These are phyloP conservation scores for Piprites chloris DNA, from an alignment of 2,113 vertebrate species.

Conservation along the genomic window DNA sequence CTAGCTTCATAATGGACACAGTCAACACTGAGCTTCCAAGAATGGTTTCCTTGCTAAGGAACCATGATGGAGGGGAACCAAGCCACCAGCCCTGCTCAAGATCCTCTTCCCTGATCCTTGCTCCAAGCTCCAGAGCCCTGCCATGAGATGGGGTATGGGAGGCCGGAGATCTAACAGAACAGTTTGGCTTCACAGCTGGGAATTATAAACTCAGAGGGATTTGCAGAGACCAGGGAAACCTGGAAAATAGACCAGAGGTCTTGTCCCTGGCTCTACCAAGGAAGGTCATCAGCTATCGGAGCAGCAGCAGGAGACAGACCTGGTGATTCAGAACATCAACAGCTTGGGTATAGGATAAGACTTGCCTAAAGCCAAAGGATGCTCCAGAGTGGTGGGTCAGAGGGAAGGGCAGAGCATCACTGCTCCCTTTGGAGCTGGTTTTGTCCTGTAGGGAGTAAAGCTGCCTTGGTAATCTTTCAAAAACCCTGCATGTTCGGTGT, in stretches of 20 bases:
- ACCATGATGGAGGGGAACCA: fast-evolving
- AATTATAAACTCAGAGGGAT: neutral
- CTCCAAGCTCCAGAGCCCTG: neutral
- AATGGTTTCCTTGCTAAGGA: neutral
- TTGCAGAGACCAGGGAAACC: neutral
- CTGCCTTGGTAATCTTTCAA: neutral
- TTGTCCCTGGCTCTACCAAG: neutral
- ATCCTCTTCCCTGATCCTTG: neutral
- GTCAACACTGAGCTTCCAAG: neutral
- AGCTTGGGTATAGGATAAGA: neutral
- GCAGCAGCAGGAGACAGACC: neutral
- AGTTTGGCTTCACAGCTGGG: neutral
- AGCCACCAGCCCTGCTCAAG: fast-evolving
- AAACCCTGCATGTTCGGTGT: neutral
- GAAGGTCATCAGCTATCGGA: neutral
- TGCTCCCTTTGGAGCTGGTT: neutral
- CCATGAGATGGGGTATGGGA: neutral
- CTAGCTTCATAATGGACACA: neutral
- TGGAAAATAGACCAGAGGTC: neutral
- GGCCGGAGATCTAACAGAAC: neutral
- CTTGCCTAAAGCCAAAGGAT: constrained; percentile 21
- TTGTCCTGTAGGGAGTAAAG: neutral
- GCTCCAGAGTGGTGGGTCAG: neutral
- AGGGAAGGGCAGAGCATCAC: neutral
- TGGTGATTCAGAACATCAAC: neutral